These are phyloP conservation scores for Balaeniceps rex DNA, from an alignment of 2,113 vertebrate genomes.

Conservation along the genomic window DNA sequence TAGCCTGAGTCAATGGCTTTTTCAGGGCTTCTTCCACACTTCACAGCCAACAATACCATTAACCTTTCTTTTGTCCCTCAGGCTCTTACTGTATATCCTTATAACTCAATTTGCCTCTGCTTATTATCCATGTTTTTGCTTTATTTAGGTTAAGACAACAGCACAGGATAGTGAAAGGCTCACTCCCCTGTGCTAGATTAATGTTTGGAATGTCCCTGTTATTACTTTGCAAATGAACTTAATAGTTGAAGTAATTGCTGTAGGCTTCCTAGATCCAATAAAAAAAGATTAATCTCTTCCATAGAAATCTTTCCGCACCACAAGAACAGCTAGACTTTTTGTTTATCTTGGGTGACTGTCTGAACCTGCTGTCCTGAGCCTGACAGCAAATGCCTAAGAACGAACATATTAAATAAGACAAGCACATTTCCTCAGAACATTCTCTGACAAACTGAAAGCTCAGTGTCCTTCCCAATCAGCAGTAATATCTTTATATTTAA, in stretches of 20 bases:
- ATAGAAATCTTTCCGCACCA: not conserved
- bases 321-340: not conserved
- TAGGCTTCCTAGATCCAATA: not conserved
- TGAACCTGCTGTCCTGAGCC: not conserved
- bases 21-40: not conserved
- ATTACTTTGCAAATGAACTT: not conserved
- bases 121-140: not conserved
- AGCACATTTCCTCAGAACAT: not conserved
- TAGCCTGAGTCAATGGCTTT: not conserved
- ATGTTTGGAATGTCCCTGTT: not conserved
- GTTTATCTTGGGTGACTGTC: not conserved
- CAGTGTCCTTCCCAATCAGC: not conserved
- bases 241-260: not conserved
- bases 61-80: not conserved
- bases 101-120: not conserved
- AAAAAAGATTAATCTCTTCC: not conserved
- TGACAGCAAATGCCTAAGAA: not conserved
- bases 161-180: not conserved
- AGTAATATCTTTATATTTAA: not conserved
- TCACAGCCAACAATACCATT: not conserved
- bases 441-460: not conserved
- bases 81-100: not conserved
- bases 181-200: not conserved
- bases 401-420: not conserved
- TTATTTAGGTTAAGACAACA: not conserved